Evolutionary conservation across 2,888 invertebrate genomes (phyloP).

Genomic region (Acronicta aceris): DNA sequence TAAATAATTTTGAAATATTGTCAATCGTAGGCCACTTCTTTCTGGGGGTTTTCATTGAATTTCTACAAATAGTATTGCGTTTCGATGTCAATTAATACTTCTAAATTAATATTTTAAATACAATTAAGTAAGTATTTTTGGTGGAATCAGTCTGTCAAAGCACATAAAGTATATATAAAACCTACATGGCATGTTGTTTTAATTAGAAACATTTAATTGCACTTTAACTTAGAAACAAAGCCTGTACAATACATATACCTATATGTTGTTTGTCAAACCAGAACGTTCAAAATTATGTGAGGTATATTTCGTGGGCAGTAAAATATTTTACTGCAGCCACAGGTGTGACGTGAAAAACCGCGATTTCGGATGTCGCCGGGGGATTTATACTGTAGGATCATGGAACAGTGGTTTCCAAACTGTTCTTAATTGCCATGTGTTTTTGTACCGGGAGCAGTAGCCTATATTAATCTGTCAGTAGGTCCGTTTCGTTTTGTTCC

Average conservation of each 20-base stretch:
- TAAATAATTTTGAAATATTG: too few relatives aligned
- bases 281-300: conserved; percentile 64
- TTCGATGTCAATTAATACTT: too few relatives aligned
- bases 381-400: conserved; percentile 63
- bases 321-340: conserved; percentile 79
- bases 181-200: too few relatives aligned
- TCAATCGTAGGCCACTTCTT: too few relatives aligned
- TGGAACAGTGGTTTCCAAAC: conserved; percentile 47
- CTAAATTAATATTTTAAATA: too few relatives aligned
- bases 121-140: too few relatives aligned
- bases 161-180: too few relatives aligned
- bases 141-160: too few relatives aligned
- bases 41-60: too few relatives aligned
- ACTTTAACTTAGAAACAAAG: too few relatives aligned
- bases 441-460: conserved; percentile 45
- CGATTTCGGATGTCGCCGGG: conserved; percentile 70
- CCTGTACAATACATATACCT: conserved; percentile 7
- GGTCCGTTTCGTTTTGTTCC: conserved; percentile 58
- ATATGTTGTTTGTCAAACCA: conserved; percentile 28
- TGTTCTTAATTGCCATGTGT: conserved; percentile 52
- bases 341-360: conserved; percentile 79
- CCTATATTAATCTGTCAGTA: conserved; percentile 53
- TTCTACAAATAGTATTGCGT: too few relatives aligned
- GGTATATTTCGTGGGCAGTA: conserved; percentile 74
- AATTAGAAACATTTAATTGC: too few relatives aligned